phyloP scores from a whole-genome alignment of 2,113 vertebrate genomes.

The Mustelus asterias region DNA sequence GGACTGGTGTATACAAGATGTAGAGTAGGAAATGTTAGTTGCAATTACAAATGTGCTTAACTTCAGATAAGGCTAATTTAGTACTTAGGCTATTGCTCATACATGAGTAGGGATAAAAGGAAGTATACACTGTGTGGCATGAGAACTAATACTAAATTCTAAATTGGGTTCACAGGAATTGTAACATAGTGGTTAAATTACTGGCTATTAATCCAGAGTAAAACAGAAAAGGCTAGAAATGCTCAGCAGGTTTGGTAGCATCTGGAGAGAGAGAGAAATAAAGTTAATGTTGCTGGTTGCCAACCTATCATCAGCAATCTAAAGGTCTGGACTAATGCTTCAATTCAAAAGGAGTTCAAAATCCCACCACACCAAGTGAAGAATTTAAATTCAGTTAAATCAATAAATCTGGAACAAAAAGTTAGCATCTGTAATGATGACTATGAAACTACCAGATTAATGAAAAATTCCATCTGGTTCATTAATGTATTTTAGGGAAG shows the following conservation, averaged over 20 bases:
- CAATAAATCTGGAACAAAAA: background rate
- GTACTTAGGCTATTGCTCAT: background rate
- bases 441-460: background rate
- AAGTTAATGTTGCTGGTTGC: background rate
- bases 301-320: background rate
- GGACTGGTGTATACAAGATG: background rate
- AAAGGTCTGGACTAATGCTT: background rate
- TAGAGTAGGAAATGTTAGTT: constrained; percentile 23
- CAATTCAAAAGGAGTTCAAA: background rate
- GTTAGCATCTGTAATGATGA: background rate
- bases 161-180: background rate
- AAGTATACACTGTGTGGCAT: background rate
- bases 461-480: background rate
- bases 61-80: background rate
- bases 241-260: background rate
- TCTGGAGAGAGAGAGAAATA: background rate
- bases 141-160: background rate
- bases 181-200: background rate
- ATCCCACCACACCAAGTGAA: background rate
- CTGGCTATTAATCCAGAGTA: background rate
- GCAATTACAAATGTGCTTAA: background rate
- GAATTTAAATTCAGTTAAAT: background rate
- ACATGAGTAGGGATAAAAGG: background rate
- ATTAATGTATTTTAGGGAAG: background rate
- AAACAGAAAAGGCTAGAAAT: background rate